Conservation (phyloP, 2,113 vertebrate species). For the Erythrocercus mccallii region DNA sequence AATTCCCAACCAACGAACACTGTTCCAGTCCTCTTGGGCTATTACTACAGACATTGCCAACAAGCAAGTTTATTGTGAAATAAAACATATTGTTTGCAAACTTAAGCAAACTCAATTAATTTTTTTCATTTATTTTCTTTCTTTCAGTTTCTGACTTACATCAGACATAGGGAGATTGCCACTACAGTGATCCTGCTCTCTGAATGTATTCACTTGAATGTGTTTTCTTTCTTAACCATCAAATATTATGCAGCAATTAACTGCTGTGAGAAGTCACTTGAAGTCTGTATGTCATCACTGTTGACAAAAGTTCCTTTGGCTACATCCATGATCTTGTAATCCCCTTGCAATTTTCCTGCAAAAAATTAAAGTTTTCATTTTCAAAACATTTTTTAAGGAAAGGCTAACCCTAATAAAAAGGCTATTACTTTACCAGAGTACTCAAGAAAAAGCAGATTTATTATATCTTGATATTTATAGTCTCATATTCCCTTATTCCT, state of each 20-base stretch:
- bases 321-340: background rate
- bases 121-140: background rate
- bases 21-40: background rate
- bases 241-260: background rate
- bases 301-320: background rate
- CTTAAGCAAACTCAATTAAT: background rate
- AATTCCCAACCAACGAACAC: background rate
- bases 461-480: background rate
- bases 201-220: background rate
- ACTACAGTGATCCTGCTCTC: background rate
- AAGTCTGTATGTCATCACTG: background rate
- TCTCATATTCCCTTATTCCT: background rate
- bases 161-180: background rate
- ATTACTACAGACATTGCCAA: background rate
- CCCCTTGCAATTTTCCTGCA: background rate
- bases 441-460: background rate
- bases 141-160: background rate
- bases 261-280: background rate
- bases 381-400: background rate
- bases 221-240: background rate
- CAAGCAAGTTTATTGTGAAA: background rate
- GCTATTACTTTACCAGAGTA: background rate
- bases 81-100: background rate
- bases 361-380: background rate
- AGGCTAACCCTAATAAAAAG: background rate